phyloP scores from a whole-genome alignment of 2,113 vertebrate genomes.

The Salminus brasiliensis region DNA sequence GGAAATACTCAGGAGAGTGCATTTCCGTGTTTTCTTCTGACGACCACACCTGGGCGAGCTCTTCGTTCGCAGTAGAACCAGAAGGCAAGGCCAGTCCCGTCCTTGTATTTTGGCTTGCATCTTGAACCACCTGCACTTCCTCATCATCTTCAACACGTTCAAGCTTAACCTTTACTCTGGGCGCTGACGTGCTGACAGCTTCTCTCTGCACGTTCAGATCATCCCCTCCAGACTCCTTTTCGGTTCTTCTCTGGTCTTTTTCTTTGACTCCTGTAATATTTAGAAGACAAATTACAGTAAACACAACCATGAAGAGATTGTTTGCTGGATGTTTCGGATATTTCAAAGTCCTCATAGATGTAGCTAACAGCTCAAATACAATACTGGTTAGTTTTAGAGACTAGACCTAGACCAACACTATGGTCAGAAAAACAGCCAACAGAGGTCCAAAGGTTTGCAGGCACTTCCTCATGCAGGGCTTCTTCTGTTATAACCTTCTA shows the following conservation, averaged over 20 bases:
- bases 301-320: background rate
- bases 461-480: background rate
- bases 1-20: background rate
- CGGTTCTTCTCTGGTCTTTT: background rate
- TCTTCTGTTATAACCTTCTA: no score
- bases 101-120: background rate
- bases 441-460: background rate
- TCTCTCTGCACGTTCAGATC: background rate
- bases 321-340: background rate
- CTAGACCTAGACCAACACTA: no score
- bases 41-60: slow-evolving; percentile 9
- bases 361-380: no score
- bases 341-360: background rate
- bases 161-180: slow-evolving; percentile 9
- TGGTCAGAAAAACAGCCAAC: no score
- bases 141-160: slow-evolving; percentile 14
- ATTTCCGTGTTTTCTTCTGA: slow-evolving; percentile 6
- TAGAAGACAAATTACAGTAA: background rate
- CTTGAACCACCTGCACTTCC: background rate
- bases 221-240: background rate
- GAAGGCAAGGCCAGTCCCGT: background rate
- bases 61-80: background rate
- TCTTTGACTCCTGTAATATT: slow-evolving; percentile 2
- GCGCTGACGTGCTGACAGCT: background rate
- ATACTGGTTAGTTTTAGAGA: no score